Evolutionary conservation across 2,797 vertebrate species (phyloP), one percentile per base, ranked within the genome.

Genomic region (Odontamblyopus rebecca): DNA sequence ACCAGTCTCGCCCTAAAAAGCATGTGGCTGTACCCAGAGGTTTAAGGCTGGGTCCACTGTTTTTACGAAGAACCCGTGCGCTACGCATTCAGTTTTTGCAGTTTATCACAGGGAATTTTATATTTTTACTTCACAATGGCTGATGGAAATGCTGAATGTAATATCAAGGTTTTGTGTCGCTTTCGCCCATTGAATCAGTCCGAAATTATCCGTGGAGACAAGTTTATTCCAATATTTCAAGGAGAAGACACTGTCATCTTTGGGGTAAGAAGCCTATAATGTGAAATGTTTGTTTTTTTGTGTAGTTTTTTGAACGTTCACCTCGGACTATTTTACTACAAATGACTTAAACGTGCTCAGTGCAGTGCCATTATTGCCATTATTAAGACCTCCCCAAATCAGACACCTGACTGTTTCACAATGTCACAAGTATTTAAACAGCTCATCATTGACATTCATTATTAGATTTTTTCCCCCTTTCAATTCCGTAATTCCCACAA

Each of bases 101-200:
- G 30, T 60, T 64, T 53, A n/a, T 78, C 12, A 79, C 80, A 77
- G 41, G 64, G 64, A 66, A 66, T 30, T 44, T 51, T 50, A 70
- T 67, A 50, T 71, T 19, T 51, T 23, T 2, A 0, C 23, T 2
- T 59, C 88, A 93, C 89, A 82, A 98, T 98, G 97, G 94, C 95
- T 84, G 96, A 97, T 84, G 89, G 92, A 64, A 93, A 92, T 91
- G 92, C 93, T 78, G 95, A 98, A 85, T 98, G 97, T 88, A 98
- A 96, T 90, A 98, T 98, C 88, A 98, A 97, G 93, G 97, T 98
- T 85, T 91, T 98, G 76, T 98, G 96, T 90, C 94, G 97, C 70
- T 97, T 98, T 86, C 95, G 97, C 75, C 97, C 97, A 9, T 89
- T 98, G 77, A 98, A 96, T 79, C 93, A 95, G 86, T 93, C 96